Evolutionary conservation across 1,140 invertebrate genomes (phyloP), one percentile per base, ranked within the genome.

Genomic region (Ooceraea biroi): DNA sequence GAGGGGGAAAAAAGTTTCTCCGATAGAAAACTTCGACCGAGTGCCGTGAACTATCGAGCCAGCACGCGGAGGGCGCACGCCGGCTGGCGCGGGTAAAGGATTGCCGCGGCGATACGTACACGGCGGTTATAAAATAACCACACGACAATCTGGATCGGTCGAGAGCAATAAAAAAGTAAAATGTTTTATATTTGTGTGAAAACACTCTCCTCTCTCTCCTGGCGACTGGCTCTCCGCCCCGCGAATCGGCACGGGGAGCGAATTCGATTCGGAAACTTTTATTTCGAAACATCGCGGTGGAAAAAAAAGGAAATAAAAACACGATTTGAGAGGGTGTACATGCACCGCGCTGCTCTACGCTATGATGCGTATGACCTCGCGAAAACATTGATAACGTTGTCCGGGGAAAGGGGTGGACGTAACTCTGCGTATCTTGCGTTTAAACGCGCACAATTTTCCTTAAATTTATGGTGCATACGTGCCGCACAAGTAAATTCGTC

Each of bases 1-100:
- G 7, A 7, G 36, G 19, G 44, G 11, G 48, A 58, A 69, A 84
- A 88, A 87, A 84, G 73, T 88, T 88, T 84, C 55, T 22, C 69
- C 61, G 68, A 30, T 44, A 52, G 68, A 87, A 84, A 87, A 87
- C 85, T 88, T 82, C 82, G 82, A 41, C 66, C 85, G 74, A 78
- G 82, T 74, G 44, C 48, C 50, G 50, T 48, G 63, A 55, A 83
- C 68, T 65, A 66, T 80, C 65, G 76, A 80, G 57, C 58, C 73
- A 58, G 44, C 76, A 50, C 48, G n/a, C n/a, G n/a, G n/a, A n/a
- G n/a, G 50, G 14, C 27, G 25, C 22, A 30, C 44, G 8, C 44
- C 65, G 25, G 44, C 57, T 68, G 58, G 58, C 77, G 58, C 19
- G 50, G 22, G 50, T 69, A 69, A 71, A 78, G 73, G 73, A 76